Conservation (phyloP, 2,797 vertebrate species). For the Tympanoctomys barrerae region DNA sequence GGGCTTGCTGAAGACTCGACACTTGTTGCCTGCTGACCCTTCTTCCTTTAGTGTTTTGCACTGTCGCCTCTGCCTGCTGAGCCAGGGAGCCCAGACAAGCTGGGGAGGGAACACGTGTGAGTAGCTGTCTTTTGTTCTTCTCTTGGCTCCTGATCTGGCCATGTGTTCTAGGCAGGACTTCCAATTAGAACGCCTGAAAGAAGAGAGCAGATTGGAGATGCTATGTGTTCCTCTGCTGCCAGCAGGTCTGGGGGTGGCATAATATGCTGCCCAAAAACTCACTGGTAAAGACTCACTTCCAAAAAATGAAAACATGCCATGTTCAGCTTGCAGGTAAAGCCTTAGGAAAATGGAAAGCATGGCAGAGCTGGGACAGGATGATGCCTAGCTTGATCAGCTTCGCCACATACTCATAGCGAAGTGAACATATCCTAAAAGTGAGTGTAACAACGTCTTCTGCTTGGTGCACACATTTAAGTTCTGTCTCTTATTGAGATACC, state of each 20-base stretch:
- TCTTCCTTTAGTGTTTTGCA: background rate
- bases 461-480: background rate
- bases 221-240: slow-evolving; percentile 60
- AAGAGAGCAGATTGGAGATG: slow-evolving; percentile 81
- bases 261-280: slow-evolving; percentile 68
- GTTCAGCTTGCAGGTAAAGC: slow-evolving; percentile 53
- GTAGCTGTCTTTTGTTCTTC: slow-evolving; percentile 76
- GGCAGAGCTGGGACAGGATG: background rate
- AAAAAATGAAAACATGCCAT: slow-evolving; percentile 60
- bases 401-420: background rate
- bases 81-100: slow-evolving; percentile 42
- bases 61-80: background rate
- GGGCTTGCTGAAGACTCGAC: background rate
- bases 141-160: slow-evolving; percentile 79
- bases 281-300: slow-evolving; percentile 54
- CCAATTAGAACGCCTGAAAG: slow-evolving; percentile 77
- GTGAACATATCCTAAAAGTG: background rate
- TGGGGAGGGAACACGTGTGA: slow-evolving; percentile 62
- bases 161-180: slow-evolving; percentile 81
- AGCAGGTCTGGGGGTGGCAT: slow-evolving; percentile 82
- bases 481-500: background rate
- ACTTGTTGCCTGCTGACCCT: background rate
- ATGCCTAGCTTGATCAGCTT: background rate
- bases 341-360: background rate
- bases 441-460: background rate